Percentiles rank a stretch among this genome's conserved stretches.
Evolutionary conservation across 2,888 invertebrate species (phyloP).

Genomic region (Eumacrocentrus americanus): DNA sequence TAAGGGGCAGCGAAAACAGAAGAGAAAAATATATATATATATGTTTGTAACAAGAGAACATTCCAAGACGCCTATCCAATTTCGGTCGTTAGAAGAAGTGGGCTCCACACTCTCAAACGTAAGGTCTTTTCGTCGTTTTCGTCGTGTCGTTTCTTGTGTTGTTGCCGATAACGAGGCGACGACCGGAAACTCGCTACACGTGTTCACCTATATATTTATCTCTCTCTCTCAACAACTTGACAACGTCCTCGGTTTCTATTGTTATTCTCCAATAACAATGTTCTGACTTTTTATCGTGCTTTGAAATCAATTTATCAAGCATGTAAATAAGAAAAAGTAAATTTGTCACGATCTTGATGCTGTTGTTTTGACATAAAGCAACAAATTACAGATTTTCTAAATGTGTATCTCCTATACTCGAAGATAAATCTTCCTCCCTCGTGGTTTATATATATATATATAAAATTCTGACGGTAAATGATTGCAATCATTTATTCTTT

Average conservation of each 20-base stretch:
- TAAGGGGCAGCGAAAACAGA: conserved; percentile 15
- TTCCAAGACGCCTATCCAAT: conserved; percentile 36
- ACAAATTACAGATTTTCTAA: no score
- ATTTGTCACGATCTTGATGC: no score
- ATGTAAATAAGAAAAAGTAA: background rate
- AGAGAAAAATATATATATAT: conserved; percentile 35
- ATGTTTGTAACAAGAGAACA: conserved; percentile 34
- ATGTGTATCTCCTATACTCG: no score
- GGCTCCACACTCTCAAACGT: background rate
- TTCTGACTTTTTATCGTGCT: background rate
- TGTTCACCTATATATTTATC: conserved; percentile 42
- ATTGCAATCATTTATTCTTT: no score
- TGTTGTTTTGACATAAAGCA: no score
- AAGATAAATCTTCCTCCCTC: no score
- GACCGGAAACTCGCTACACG: conserved; percentile 42
- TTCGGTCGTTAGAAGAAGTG: conserved; percentile 35
- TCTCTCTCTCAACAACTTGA: conserved; percentile 6
- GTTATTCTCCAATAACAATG: conserved; percentile 17
- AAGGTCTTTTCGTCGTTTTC: background rate
- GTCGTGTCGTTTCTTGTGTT: conserved; percentile 15
- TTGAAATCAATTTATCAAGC: no score
- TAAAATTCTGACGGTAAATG: no score
- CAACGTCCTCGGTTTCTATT: conserved; percentile 8
- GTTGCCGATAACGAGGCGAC: conserved; percentile 41
- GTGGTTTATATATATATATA: no score